Base-by-base conservation (phyloP, 2,888 invertebrate genomes). In the Barypeithes pellucidus region DNA sequence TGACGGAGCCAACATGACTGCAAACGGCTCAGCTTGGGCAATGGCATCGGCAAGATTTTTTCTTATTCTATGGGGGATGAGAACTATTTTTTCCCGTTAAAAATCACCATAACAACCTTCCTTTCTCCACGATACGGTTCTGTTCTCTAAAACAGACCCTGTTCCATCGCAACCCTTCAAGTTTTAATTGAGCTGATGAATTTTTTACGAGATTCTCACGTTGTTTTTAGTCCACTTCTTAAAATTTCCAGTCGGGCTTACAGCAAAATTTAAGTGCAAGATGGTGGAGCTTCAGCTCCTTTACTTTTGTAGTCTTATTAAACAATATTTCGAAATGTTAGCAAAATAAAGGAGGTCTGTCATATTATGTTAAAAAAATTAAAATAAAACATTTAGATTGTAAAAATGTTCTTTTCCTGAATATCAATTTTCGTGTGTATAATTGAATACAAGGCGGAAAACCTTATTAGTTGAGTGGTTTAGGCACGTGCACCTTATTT, bases 181-280 rank as follows among this genome's bases (percentile, higher is more conserved):
- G 79, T 79, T 82, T 82, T 84, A 84, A 84, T 84, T 84, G 83
- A 82, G 80, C 78, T 78, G 80, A 82, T 84, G 83, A 84, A 83
- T 83, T 80, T 82, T 77, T 83, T 82, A 84, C 80, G 78, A 71
- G 76, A 77, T 82, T 80, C 82, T 81, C 82, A 80, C 82, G 80
- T 81, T 80, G 80, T 81, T 80, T 81, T 81, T 73, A 50, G 63
- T 63, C 50, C 36, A 36, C 63, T 63, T 22, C 50, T 63, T 63
- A 47, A 63, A 63, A 63, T 63, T 50, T 47, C 63, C 33, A 47
- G 14, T 24, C 18, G 16, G 39, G 45, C n/a, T 63, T 29, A 33
- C 50, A 63, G 50, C 18, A 33, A 50, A 47, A 63, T 20, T 50
- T 63, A 63, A 63, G 63, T 50, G 63, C 63, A 63, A 63, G 50